Conservation (phyloP, 1,140 invertebrate species). For the Nephotettix cincticeps region DNA sequence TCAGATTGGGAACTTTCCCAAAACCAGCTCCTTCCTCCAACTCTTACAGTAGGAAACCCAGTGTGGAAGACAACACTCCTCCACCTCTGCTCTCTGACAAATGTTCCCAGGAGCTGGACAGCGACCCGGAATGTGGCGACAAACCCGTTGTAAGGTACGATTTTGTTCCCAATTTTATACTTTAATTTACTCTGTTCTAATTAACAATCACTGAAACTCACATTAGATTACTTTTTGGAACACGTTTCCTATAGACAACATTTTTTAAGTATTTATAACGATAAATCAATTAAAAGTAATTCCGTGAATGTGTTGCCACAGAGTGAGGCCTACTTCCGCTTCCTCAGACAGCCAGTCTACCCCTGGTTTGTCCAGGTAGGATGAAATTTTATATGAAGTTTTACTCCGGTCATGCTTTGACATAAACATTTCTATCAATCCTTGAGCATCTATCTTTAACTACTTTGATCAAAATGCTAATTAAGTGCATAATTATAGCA, state of each 20-base stretch:
- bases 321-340: slow-evolving; percentile 40
- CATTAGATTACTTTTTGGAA: background rate
- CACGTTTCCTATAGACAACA: background rate
- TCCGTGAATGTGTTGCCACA: slow-evolving; percentile 30
- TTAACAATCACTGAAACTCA: background rate
- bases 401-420: slow-evolving; percentile 27
- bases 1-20: background rate
- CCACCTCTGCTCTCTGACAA: slow-evolving; percentile 5
- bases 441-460: slow-evolving; percentile 22
- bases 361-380: slow-evolving; percentile 43
- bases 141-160: slow-evolving; percentile 51
- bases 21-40: background rate
- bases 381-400: slow-evolving; percentile 24
- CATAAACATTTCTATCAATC: background rate
- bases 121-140: slow-evolving; percentile 50
- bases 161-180: slow-evolving; percentile 6
- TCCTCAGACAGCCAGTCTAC: slow-evolving; percentile 39
- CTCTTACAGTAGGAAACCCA: background rate
- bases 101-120: slow-evolving; percentile 23
- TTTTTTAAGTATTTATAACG: background rate
- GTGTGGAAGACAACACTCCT: slow-evolving; percentile 14
- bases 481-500: slow-evolving; percentile 13
- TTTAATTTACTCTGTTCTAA: background rate
- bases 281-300: slow-evolving; percentile 5
- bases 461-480: background rate